A percentile compares a stretch with the other conserved stretches of the same genome.
phyloP scores from a whole-genome alignment of 2,113 vertebrate genomes.

The Formicarius rufipectus region DNA sequence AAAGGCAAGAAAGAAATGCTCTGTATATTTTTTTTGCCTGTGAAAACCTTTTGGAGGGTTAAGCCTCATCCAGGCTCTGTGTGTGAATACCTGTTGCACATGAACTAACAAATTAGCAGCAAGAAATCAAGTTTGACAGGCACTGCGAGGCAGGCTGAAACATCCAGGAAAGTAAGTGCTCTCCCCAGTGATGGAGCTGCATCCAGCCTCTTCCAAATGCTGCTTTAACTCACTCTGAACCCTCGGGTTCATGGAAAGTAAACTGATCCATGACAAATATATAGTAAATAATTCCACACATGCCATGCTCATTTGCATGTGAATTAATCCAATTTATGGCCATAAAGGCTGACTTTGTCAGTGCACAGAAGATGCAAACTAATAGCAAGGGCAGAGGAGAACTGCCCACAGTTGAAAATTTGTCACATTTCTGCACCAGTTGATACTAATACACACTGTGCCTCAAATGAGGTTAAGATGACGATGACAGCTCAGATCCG shows the following conservation, averaged over 20 bases:
- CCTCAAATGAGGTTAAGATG: constrained; percentile 11
- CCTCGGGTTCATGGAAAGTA: not conserved
- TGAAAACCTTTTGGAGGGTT: constrained; percentile 7
- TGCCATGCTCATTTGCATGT: not conserved
- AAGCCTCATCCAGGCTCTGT: not conserved
- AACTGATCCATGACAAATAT: not conserved
- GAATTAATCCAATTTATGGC: constrained; percentile 24
- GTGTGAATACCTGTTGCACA: constrained; percentile 60
- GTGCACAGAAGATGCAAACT: not conserved
- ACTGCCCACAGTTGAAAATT: not conserved
- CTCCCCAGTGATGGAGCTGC: not conserved
- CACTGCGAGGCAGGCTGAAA: not conserved
- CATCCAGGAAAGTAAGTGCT: not conserved
- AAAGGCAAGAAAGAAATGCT: not conserved
- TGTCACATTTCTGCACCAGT: constrained; percentile 22
- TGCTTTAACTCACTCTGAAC: not conserved
- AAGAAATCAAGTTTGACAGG: constrained; percentile 35
- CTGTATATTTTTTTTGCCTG: not conserved
- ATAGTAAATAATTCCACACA: not conserved
- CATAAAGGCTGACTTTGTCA: not conserved
- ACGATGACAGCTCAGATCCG: not conserved
- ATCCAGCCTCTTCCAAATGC: not conserved
- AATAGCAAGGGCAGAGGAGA: not conserved
- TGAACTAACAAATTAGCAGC: constrained; percentile 23
- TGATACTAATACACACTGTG: not conserved